Percentiles rank a stretch among this genome's conserved stretches.
These are phyloP conservation scores for Aphidius colemani DNA, from an alignment of 2,888 invertebrate genomes.

Conservation along the genomic window DNA sequence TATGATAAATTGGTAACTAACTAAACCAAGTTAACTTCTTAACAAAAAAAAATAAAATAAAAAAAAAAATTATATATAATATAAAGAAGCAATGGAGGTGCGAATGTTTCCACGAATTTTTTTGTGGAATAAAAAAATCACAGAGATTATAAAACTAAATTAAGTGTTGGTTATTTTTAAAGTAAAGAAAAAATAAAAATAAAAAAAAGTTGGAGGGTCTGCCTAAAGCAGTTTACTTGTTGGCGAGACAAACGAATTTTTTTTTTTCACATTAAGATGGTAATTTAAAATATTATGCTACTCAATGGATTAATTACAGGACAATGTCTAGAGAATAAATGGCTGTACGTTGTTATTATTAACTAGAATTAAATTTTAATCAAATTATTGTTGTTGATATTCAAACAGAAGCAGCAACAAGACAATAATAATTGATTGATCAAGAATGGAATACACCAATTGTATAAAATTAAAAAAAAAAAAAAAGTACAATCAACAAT, in stretches of 20 bases:
- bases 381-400: too few species aligned
- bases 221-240: background rate
- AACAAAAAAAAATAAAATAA: too few species aligned
- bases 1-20: too few species aligned
- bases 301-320: conserved; percentile 4
- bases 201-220: background rate
- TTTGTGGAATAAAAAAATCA: background rate
- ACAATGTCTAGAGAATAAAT: background rate
- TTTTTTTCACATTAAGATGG: background rate
- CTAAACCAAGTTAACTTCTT: too few species aligned
- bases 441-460: too few species aligned
- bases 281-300: conserved; percentile 12
- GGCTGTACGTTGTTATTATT: background rate
- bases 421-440: too few species aligned
- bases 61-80: background rate
- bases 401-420: too few species aligned
- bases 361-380: too few species aligned
- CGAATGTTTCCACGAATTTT: too few species aligned
- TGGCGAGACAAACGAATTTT: conserved; percentile 6
- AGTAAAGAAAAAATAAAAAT: too few species aligned
- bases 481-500: too few species aligned
- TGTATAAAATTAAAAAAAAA: too few species aligned
- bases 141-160: background rate
- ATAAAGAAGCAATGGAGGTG: background rate
- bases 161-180: background rate